Conservation (phyloP, 2,113 vertebrate genomes). For the Gila orcuttii region DNA sequence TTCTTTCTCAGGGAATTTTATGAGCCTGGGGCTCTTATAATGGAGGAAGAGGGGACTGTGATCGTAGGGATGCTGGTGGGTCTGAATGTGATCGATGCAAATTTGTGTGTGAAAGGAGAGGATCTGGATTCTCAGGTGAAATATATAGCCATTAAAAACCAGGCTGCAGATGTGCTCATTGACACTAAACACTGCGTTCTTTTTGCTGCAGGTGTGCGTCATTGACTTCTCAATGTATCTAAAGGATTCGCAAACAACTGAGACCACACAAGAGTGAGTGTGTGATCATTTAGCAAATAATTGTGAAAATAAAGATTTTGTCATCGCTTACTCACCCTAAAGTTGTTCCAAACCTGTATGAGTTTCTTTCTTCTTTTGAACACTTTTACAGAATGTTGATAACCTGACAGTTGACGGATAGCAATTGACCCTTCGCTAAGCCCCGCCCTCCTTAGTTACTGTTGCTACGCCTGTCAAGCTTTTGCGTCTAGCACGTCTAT, state of each 20-base stretch:
- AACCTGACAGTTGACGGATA: too few species aligned
- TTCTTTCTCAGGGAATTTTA: constrained; percentile 88
- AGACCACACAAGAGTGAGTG: constrained; percentile 88
- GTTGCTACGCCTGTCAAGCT: too few species aligned
- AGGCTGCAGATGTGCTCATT: background rate
- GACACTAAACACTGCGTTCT: background rate
- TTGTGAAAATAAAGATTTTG: too few species aligned
- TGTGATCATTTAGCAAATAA: background rate
- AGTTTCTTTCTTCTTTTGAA: too few species aligned
- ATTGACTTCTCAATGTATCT: constrained; percentile 98
- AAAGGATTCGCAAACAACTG: constrained; percentile 83
- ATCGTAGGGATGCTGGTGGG: constrained; percentile 94
- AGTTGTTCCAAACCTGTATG: too few species aligned
- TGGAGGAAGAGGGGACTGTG: constrained; percentile 95
- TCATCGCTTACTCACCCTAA: too few species aligned
- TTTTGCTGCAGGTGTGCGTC: constrained; percentile 84
- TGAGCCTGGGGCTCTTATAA: constrained; percentile 87
- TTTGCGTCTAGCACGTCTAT: too few species aligned
- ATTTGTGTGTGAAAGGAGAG: constrained; percentile 98
- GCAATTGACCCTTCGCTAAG: too few species aligned
- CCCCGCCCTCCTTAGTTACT: too few species aligned
- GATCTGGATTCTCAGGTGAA: constrained; percentile 95
- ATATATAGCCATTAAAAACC: background rate
- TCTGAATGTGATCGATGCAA: constrained; percentile 96
- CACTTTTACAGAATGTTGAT: too few species aligned